Evolutionary conservation across 2,113 vertebrate genomes (phyloP).

Genomic region (Cynopterus brachyotis): DNA sequence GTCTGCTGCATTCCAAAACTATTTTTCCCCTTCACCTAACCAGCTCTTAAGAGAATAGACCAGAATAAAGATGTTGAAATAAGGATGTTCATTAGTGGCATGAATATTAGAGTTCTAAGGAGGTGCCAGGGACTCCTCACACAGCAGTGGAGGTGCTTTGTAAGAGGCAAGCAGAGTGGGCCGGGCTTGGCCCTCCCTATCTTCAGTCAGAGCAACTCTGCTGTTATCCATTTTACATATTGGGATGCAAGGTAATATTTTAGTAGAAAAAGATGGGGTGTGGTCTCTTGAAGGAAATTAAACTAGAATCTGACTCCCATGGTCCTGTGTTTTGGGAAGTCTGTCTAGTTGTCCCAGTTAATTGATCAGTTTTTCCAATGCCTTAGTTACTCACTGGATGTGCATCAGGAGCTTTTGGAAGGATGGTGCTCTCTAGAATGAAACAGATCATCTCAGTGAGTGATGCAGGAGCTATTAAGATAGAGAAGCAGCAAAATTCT

Average conservation of each 20-base stretch:
- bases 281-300: not conserved
- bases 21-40: not conserved
- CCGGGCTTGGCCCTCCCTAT: not conserved
- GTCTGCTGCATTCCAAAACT: not conserved
- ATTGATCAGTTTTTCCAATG: constrained; percentile 20
- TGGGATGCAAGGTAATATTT: not conserved
- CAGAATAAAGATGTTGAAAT: not conserved
- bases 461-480: not conserved
- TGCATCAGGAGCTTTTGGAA: not conserved
- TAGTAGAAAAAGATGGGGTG: not conserved
- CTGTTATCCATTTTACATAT: not conserved
- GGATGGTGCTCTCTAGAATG: not conserved
- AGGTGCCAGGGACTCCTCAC: not conserved
- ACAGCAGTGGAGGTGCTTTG: not conserved
- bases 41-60: not conserved
- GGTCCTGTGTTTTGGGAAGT: not conserved
- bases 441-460: not conserved
- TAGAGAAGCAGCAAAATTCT: constrained; percentile 14
- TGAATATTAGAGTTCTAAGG: not conserved
- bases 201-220: not conserved
- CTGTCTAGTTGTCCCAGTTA: not conserved
- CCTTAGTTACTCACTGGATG: not conserved
- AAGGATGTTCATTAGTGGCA: not conserved
- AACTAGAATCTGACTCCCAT: not conserved
- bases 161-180: not conserved